These are phyloP conservation scores for Dromius quadrimaculatus DNA, from an alignment of 2,888 invertebrate species.

Conservation along the genomic window DNA sequence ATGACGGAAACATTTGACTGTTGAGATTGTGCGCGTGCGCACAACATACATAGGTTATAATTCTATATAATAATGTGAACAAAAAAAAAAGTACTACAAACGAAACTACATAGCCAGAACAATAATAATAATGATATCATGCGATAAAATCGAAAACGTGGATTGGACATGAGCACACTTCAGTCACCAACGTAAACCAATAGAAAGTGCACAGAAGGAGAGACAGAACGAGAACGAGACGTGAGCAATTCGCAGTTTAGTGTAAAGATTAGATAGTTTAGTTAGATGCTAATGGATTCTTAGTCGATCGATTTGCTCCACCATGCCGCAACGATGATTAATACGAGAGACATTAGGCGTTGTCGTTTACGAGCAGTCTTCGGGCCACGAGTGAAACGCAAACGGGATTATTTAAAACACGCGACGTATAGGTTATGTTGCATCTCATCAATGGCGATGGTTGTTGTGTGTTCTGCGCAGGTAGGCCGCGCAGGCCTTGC, in stretches of 20 bases:
- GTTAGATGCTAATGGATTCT: constrained; percentile 53
- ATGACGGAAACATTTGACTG: constrained; percentile 19
- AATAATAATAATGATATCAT: constrained; percentile 59
- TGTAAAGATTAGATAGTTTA: constrained; percentile 54
- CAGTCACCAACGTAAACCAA: constrained; percentile 58
- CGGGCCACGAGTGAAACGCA: constrained; percentile 59
- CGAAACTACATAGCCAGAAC: constrained; percentile 60
- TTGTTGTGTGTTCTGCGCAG: constrained; percentile 71
- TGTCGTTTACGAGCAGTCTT: constrained; percentile 55
- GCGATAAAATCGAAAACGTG: constrained; percentile 57
- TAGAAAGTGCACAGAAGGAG: constrained; percentile 56
- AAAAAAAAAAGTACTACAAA: constrained; percentile 59
- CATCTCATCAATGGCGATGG: constrained; percentile 56
- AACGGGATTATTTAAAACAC: too few relatives aligned
- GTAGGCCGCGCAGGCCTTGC: constrained; percentile 78
- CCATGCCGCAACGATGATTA: constrained; percentile 54
- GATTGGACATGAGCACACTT: constrained; percentile 57
- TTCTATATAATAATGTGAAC: constrained; percentile 53
- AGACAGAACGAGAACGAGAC: constrained; percentile 55
- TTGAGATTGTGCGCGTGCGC: background rate
- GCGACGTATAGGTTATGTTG: too few relatives aligned
- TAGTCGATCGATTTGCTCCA: constrained; percentile 49
- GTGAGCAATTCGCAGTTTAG: constrained; percentile 60
- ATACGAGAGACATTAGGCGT: constrained; percentile 17
- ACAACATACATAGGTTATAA: constrained; percentile 41